Base-by-base conservation (phyloP, 1,140 invertebrate species). In the Arion vulgaris region DNA sequence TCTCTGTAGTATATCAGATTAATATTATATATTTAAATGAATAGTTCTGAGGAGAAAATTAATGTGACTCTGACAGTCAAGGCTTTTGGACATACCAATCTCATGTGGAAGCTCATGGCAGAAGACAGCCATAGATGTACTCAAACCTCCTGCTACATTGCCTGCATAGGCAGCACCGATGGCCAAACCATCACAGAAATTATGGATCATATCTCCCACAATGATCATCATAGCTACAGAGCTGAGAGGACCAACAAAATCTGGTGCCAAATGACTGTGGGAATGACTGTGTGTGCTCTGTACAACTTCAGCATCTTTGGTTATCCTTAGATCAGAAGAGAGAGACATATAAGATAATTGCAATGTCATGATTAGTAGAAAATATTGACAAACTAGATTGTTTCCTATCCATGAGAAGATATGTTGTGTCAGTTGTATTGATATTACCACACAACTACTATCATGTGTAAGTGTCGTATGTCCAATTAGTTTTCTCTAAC, bases 161-260 rank as follows among this genome's bases (percentile, higher is more conserved):
- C 87, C 83, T 36, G 89, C 88, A 85, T 94, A 94, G 4, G 93
- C 92, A 19, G 93, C 93, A 11, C 93, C 93, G 41, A 94, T 92
- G 0, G 93, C 93, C 41, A 94, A 83, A 36, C 93, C 93, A 84
- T 94, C 93, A 19, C 90, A 92, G 84, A 94, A 93, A 85, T 94
- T 94, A 84, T 94, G 93, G 26, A 94, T 85, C 19, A 89, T 88
- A 85, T 94, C 93, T 1, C 93, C 93, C n/a, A 94, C 73, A 0
- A 93, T 87, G 13, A 94, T 89, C 86, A 94, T 92, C 57, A 92
- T 86, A 11, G 91, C 92, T 66, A 85, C 69, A 11, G 84, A 71
- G 45, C 45, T 75, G 39, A 72, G 71, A 23, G 41, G 23, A 13
- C 41, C 71, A 23, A 39, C 41, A 45, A 72, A 45, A 41, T 72